phyloP scores from a whole-genome alignment of 2,797 vertebrate species.

The Xiphorhynchus erythropygius region DNA sequence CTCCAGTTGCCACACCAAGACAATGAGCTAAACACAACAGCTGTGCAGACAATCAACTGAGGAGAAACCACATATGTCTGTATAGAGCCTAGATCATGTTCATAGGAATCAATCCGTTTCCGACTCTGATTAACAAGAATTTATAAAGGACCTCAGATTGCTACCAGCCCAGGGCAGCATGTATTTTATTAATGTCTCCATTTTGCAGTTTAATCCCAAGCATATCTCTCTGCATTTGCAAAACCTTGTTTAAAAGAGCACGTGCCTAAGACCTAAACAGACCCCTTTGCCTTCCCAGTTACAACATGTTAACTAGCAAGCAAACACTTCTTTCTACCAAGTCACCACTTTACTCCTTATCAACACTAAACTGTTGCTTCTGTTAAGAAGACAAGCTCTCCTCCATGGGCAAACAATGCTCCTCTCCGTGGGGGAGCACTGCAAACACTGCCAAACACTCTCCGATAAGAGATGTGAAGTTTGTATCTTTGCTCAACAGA shows the following conservation, averaged over 20 bases:
- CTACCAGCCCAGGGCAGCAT: not conserved
- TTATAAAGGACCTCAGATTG: not conserved
- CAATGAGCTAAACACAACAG: constrained; percentile 41
- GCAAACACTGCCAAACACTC: not conserved
- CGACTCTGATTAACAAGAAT: not conserved
- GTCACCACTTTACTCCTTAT: not conserved
- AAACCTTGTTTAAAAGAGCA: not conserved
- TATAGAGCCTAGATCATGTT: not conserved
- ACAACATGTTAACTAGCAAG: not conserved
- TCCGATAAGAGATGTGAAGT: not conserved
- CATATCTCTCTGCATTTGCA: not conserved
- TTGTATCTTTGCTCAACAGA: not conserved
- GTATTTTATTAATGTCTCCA: not conserved
- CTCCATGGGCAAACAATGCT: not conserved
- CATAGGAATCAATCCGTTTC: not conserved
- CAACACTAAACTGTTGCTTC: not conserved
- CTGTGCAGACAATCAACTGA: constrained; percentile 9
- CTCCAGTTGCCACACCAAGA: constrained; percentile 9
- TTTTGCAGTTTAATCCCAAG: not conserved
- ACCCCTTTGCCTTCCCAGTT: not conserved
- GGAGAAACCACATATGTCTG: not conserved
- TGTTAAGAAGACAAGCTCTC: not conserved
- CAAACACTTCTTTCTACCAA: not conserved
- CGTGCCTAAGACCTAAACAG: not conserved
- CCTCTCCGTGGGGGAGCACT: not conserved